Base-by-base conservation (phyloP, 2,797 vertebrate species). In the Rhinatrema bivittatum region DNA sequence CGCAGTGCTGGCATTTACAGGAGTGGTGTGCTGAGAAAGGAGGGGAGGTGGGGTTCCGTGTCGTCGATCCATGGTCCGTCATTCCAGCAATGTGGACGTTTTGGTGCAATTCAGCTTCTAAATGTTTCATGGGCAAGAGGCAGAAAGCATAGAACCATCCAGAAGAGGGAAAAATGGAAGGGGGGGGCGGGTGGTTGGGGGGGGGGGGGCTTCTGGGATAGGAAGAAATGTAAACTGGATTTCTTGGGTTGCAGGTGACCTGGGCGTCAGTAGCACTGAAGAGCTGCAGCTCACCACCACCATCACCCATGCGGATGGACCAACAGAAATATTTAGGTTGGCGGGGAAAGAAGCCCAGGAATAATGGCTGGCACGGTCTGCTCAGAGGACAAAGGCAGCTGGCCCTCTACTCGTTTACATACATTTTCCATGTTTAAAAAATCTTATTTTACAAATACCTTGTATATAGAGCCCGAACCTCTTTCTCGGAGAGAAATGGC, bases 251-350 rank as follows among this genome's bases (percentile, higher is more conserved):
- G 10, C 69, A 97, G 91, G 88, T 27, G 91, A 90, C 44, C 66
- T 79, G 6, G 87, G 82, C 5, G 74, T 84, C 9, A 90, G 74
- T 79, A 91, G 86, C 0, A 89, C 86, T 3, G 96, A 98, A 39
- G 93, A 98, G 64, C 84, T 87, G 21, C 92, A 97, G 70, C 85
- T 97, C 50, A 97, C 95, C 24, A 98, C 93, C 36, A 98, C 93
- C 17, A 92, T 97, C 78, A 94, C 91, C 28, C 92, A 95, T 0
- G 86, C 84, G 16, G 93, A 96, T 0, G 91, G 91, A 9, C 94
- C 91, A 10, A 97, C 91, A 0, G 87, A 97, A 71, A 76, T 99
- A 53, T 99, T 99, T 67, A 94, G 88, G 77, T 70, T 99, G 82
- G 78, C 85, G 4, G 91, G 94, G 54, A 98, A 99, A 73, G 85